Conservation (phyloP, 2,113 vertebrate species). For the Pithys albifrons region DNA sequence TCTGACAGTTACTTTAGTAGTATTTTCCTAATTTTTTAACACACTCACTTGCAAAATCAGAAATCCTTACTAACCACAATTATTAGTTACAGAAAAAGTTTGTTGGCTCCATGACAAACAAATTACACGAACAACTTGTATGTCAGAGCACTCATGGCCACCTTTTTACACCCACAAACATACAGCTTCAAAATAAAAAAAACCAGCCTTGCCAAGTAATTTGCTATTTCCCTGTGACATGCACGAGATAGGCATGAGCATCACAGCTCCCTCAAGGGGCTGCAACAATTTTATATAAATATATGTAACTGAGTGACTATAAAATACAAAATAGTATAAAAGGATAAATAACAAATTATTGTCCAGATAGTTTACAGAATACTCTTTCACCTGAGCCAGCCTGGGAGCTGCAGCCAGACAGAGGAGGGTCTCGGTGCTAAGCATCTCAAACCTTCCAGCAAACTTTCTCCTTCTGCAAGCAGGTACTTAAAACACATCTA, state of each 20-base stretch:
- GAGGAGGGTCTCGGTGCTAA: not conserved
- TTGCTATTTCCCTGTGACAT: not conserved
- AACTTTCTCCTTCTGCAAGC: not conserved
- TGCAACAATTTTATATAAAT: not conserved
- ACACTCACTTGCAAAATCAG: not conserved
- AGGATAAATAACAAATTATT: not conserved
- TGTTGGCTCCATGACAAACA: not conserved
- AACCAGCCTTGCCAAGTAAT: not conserved
- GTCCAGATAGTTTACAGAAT: not conserved
- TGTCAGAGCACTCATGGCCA: not conserved
- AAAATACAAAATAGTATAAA: not conserved
- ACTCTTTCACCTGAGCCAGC: not conserved
- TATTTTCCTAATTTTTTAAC: not conserved
- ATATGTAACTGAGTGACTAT: fast-evolving
- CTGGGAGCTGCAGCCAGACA: fast-evolving
- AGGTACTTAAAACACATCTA: not conserved
- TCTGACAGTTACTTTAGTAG: not conserved
- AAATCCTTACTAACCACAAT: not conserved
- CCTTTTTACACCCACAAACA: not conserved
- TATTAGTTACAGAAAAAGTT: not conserved
- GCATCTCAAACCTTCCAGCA: not conserved
- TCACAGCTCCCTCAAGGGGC: slow-evolving; percentile 54
- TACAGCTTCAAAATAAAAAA: not conserved
- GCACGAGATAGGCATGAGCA: not conserved
- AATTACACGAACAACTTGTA: not conserved